Base-by-base conservation (phyloP, 1,140 invertebrate genomes). In the Sinonovacula constricta region DNA sequence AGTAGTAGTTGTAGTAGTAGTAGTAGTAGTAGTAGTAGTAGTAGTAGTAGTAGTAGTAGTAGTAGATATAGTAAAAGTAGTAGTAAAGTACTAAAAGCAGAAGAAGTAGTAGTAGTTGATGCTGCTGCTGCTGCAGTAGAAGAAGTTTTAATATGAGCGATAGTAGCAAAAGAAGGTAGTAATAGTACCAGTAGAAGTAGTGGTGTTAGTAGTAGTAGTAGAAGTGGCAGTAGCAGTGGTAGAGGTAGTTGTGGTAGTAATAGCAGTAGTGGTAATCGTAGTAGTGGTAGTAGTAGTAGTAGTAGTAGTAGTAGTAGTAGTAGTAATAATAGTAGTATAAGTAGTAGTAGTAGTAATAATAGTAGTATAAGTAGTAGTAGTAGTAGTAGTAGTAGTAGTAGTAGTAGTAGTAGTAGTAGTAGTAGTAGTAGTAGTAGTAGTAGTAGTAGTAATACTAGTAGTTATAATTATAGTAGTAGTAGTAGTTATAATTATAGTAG, bases 321-420 rank as follows among this genome's bases (percentile, higher is more conserved):
- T 65, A 33, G 62, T 65, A n/a, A n/a, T n/a, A n/a, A n/a, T n/a
- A n/a, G n/a, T n/a, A n/a, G n/a, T n/a, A n/a, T n/a, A n/a, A n/a
- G n/a, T n/a, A n/a, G n/a, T n/a, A n/a, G n/a, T n/a, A n/a, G n/a
- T n/a, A n/a, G n/a, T n/a, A n/a, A n/a, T n/a, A n/a, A n/a, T n/a
- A n/a, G n/a, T n/a, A n/a, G n/a, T n/a, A n/a, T n/a, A n/a, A n/a
- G n/a, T n/a, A 65, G 62, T 65, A 65, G 62, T 65, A 65, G 62
- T 33, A 65, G 33, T 65, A 65, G 33, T 65, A 65, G 24, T 33
- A 36, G 24, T 33, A 36, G 24, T 33, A 36, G 26, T 65, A 65
- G 62, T 65, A 65, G 62, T 33, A 65, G 62, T 33, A 65, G 62
- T 65, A 65, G 31, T 65, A 65, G 62, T 65, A 33, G 62, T 65